These are phyloP conservation scores for Gnatocerus cornutus DNA, from an alignment of 2,888 invertebrate species.

Conservation along the genomic window DNA sequence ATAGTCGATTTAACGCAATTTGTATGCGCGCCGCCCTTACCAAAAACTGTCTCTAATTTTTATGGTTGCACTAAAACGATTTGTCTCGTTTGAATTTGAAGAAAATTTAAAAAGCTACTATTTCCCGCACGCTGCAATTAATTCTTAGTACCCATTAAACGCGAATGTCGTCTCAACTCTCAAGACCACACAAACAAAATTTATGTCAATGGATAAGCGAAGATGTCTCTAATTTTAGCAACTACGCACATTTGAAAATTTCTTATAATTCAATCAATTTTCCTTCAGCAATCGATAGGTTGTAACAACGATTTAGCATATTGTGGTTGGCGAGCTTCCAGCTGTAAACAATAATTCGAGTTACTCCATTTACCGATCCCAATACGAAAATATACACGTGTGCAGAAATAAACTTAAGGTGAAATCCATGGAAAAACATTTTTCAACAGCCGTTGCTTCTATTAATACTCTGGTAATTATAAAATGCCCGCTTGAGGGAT, in stretches of 20 bases:
- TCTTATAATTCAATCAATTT: constrained; percentile 41
- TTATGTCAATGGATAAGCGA: neutral
- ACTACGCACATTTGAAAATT: constrained; percentile 27
- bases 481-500: constrained; percentile 20
- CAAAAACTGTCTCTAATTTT: constrained; percentile 24
- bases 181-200: neutral
- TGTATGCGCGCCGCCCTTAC: constrained; percentile 13
- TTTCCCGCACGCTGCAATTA: neutral
- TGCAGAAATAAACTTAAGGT: constrained; percentile 37
- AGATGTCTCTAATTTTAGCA: constrained; percentile 29
- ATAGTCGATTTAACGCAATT: constrained; percentile 31
- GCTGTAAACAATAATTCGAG: constrained; percentile 55
- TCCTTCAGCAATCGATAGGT: constrained; percentile 34
- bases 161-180: neutral
- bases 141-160: neutral
- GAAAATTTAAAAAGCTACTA: constrained; percentile 3
- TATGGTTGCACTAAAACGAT: constrained; percentile 14
- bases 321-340: constrained; percentile 56
- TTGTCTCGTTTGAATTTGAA: constrained; percentile 17
- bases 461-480: constrained; percentile 33
- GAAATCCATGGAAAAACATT: constrained; percentile 31
- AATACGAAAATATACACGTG: constrained; percentile 54
- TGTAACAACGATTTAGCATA: constrained; percentile 53
- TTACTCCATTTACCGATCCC: constrained; percentile 53
- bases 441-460: constrained; percentile 24